A percentile compares a stretch with the other conserved stretches of the same genome.
Evolutionary conservation across 2,113 vertebrate genomes (phyloP).

Genomic region (Jacana jacana): DNA sequence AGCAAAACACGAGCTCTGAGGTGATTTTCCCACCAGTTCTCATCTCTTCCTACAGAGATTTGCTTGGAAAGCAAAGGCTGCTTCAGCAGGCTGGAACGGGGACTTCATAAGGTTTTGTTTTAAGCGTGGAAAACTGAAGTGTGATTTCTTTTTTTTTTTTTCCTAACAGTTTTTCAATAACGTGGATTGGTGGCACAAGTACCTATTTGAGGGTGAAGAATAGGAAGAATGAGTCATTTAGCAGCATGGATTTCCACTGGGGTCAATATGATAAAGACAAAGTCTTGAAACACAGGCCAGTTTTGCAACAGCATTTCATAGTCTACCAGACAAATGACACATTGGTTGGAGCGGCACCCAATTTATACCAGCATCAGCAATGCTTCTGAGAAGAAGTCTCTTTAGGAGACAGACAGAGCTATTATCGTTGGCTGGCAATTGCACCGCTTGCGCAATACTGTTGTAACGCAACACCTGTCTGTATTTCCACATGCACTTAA

Average conservation of each 20-base stretch:
- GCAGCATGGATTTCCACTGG: background rate
- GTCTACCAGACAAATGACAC: conserved; percentile 10
- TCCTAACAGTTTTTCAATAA: background rate
- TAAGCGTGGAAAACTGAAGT: background rate
- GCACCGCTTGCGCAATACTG: background rate
- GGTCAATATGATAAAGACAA: background rate
- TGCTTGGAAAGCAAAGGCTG: background rate
- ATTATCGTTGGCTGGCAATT: background rate
- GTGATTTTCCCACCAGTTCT: conserved; percentile 28
- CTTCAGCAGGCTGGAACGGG: background rate
- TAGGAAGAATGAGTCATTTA: background rate
- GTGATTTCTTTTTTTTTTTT: background rate
- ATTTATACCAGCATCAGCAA: background rate
- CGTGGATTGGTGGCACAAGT: background rate
- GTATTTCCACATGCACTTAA: rapidly evolving
- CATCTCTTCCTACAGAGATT: conserved; percentile 22
- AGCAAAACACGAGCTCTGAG: background rate
- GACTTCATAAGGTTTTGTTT: background rate
- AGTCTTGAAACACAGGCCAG: background rate
- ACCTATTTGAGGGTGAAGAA: background rate
- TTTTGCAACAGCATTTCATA: conserved; percentile 3
- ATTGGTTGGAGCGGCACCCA: background rate
- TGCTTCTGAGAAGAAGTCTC: background rate
- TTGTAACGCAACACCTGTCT: rapidly evolving
- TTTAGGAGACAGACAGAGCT: background rate